Evolutionary conservation across 2,113 vertebrate genomes (phyloP).

Genomic region (Petrocephalus zakoni): DNA sequence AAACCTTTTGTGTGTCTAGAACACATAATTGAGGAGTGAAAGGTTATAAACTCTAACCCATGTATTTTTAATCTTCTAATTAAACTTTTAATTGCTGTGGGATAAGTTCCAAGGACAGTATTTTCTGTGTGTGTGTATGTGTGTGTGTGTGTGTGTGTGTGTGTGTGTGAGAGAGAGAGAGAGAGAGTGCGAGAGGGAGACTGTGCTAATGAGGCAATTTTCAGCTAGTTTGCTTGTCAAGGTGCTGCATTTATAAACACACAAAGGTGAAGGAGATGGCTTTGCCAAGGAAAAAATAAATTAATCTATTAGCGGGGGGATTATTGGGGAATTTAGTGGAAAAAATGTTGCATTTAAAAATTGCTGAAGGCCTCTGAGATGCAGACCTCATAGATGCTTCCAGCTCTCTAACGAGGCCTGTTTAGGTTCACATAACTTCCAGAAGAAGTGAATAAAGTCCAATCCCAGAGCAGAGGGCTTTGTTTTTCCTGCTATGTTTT

Average conservation of each 20-base stretch:
- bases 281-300: slow-evolving; percentile 47
- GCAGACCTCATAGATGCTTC: slow-evolving; percentile 29
- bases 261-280: slow-evolving; percentile 55
- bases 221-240: slow-evolving; percentile 49
- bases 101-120: slow-evolving; percentile 56
- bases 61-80: slow-evolving; percentile 70
- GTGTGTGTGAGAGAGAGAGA: background rate
- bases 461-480: slow-evolving; percentile 52
- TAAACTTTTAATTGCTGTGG: slow-evolving; percentile 68
- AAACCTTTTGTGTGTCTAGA: slow-evolving; percentile 49
- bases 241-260: slow-evolving; percentile 49
- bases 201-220: slow-evolving; percentile 54
- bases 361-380: slow-evolving; percentile 55
- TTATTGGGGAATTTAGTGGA: slow-evolving; percentile 54
- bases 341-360: slow-evolving; percentile 43
- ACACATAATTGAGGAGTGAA: slow-evolving; percentile 59
- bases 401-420: background rate
- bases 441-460: slow-evolving; percentile 53
- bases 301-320: slow-evolving; percentile 58
- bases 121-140: slow-evolving; percentile 26
- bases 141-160: slow-evolving; percentile 27
- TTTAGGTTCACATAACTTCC: slow-evolving; percentile 45
- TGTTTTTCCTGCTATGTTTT: background rate
- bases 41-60: slow-evolving; percentile 58
- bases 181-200: too few species aligned